These are phyloP conservation scores for Lophotis ruficrista DNA, from an alignment of 2,113 vertebrate genomes.

Conservation along the genomic window DNA sequence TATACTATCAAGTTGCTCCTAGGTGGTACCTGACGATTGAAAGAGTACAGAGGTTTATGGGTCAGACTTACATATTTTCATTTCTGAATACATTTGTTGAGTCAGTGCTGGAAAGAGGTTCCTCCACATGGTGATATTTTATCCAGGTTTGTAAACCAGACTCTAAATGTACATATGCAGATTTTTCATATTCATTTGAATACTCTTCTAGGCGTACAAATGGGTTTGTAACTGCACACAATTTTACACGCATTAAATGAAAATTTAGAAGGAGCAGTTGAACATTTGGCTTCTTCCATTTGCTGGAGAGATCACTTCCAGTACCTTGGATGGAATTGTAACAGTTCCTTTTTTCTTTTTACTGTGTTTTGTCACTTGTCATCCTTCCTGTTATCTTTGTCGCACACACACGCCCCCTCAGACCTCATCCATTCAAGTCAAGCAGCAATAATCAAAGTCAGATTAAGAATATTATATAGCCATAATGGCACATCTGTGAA, in stretches of 20 bases:
- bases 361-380: not conserved
- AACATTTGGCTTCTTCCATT: not conserved
- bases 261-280: not conserved
- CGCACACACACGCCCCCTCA: not conserved
- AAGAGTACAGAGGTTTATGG: not conserved
- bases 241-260: not conserved
- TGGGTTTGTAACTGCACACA: not conserved
- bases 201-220: not conserved
- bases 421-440: not conserved
- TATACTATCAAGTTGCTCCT: not conserved
- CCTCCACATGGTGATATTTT: not conserved
- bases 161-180: not conserved
- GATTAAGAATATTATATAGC: not conserved
- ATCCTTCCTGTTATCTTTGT: not conserved
- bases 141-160: not conserved
- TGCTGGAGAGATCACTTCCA: not conserved
- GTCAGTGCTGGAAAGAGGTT: not conserved
- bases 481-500: not conserved
- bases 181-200: not conserved
- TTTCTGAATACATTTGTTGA: not conserved
- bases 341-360: not conserved
- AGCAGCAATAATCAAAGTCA: not conserved
- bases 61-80: not conserved
- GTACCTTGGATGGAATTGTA: not conserved
- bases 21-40: not conserved